Conservation (phyloP, 2,888 invertebrate species). For the Dimorphilus gyrociliatus region DNA sequence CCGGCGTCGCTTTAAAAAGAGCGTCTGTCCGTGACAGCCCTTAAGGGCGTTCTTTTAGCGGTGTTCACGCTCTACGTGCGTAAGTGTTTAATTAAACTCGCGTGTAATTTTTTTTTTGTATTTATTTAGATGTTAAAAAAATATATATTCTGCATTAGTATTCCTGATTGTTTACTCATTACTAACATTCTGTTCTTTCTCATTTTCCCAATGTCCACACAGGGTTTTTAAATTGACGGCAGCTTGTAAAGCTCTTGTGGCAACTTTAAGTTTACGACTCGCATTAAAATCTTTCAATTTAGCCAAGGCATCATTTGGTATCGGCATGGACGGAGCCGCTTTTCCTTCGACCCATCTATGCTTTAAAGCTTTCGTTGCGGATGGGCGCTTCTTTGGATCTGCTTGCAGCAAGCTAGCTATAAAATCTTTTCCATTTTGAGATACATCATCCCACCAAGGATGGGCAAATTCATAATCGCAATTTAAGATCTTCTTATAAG, state of each 20-base stretch:
- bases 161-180: no score
- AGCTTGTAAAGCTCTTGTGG: constrained; percentile 3
- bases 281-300: constrained; percentile 34
- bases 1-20: no score
- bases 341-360: constrained; percentile 29
- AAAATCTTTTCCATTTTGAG: constrained; percentile 33
- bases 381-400: constrained; percentile 21
- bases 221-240: background rate
- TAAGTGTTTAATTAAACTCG: no score
- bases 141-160: no score
- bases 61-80: no score
- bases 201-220: no score
- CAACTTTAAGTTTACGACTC: constrained; percentile 30
- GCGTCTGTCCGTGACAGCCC: no score
- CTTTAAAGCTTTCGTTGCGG: constrained; percentile 20
- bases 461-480: constrained; percentile 28
- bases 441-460: constrained; percentile 32
- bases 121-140: no score
- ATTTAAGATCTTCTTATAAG: constrained; percentile 32
- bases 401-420: constrained; percentile 19
- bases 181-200: no score
- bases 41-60: no score
- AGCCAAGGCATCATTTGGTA: constrained; percentile 21
- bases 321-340: constrained; percentile 19
- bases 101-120: no score